phyloP scores from a whole-genome alignment of 2,888 invertebrate genomes.

The Eustalomyia histrio region DNA sequence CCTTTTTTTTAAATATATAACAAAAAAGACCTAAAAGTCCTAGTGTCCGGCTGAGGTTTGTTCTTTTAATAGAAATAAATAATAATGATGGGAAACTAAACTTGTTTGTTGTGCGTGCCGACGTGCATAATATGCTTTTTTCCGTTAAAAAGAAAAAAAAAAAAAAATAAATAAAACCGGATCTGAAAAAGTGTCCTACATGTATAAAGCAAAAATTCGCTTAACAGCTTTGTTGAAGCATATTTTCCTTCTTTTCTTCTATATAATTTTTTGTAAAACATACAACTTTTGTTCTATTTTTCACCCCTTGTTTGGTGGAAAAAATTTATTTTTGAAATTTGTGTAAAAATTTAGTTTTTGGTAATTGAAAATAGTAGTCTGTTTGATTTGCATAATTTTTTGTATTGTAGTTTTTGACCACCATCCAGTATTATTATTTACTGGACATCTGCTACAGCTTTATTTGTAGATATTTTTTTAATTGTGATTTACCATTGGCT shows the following conservation, averaged over 20 bases:
- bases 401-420: neutral
- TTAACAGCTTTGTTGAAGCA: conserved; percentile 45
- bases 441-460: neutral
- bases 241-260: conserved; percentile 11
- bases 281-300: conserved; percentile 26
- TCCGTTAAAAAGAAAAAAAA: conserved; percentile 12
- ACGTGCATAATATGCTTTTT: conserved; percentile 42
- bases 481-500: neutral
- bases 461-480: conserved; percentile 6
- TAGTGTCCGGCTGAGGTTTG: conserved; percentile 27
- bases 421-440: neutral
- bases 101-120: conserved; percentile 36
- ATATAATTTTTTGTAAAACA: conserved; percentile 11
- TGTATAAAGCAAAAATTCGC: conserved; percentile 26
- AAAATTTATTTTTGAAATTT: neutral
- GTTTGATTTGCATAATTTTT: neutral
- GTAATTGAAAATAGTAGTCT: conserved; percentile 35
- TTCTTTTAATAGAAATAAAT: conserved; percentile 23
- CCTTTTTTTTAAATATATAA: conserved; percentile 8
- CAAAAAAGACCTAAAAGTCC: conserved; percentile 12
- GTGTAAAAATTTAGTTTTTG: neutral
- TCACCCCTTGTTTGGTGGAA: conserved; percentile 22
- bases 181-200: conserved; percentile 32
- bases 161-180: conserved; percentile 25
- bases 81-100: conserved; percentile 36